Evolutionary conservation across 1,140 invertebrate genomes (phyloP), one percentile per base, ranked within the genome.

Genomic region (Macrocentrus cingulum): DNA sequence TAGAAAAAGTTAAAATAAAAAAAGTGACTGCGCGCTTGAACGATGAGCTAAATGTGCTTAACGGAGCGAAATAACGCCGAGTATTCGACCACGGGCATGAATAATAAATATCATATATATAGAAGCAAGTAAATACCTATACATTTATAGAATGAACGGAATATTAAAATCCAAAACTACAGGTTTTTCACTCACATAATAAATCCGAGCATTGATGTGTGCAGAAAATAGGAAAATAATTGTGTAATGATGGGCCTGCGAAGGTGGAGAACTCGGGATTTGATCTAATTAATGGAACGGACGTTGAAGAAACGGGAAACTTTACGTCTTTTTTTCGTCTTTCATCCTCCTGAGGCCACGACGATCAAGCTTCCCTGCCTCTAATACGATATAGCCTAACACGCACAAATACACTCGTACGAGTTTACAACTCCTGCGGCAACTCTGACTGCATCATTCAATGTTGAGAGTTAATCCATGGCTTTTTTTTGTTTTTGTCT

Each of bases 261-360:
- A 18, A 36, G 22, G 18, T 41, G 18, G 16, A 34, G 4, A 29
- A 9, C 25, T 29, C 4, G 4, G 9, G 25, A 16, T n/a, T 57
- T 57, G 55, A 57, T 57, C 55, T 57, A 57, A 57, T 57, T 57
- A 57, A 57, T 57, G 23, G 36, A 56, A 48, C 54, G 55, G 55
- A 50, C 34, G 45, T 42, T 50, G 55, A 49, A 56, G 41, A 50
- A 57, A 57, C 55, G 54, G 54, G 44, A 56, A 48, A 56, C 44
- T 20, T 49, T 23, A 49, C 29, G n/a, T n/a, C n/a, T n/a, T n/a
- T n/a, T n/a, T 34, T 37, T 42, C 44, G 29, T 49, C 34, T 49
- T 57, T 19, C 15, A 32, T 18, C 16, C 37, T 48, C n/a, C 20
- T 48, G 0, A 15, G 16, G 15, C 37, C n/a, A n/a, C 9, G 20